These are phyloP conservation scores for Notolepis coatsorum DNA, from an alignment of 2,797 vertebrate species.

Conservation along the genomic window DNA sequence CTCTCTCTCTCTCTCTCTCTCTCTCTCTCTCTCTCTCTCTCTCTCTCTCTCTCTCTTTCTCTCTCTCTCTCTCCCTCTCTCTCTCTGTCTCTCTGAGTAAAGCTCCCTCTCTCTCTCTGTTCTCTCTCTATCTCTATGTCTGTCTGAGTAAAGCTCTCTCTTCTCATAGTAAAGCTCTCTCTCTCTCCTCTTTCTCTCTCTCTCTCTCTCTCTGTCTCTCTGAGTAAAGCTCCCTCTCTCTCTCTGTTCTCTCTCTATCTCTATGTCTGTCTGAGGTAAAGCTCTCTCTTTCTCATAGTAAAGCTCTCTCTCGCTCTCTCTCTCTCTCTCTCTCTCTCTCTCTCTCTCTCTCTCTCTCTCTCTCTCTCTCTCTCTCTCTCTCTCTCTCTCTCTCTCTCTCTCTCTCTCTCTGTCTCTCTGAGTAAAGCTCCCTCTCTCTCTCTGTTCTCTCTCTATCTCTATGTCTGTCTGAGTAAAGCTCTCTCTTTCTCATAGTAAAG, in stretches of 20 bases:
- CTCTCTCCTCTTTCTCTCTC: too few relatives aligned
- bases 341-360: background rate
- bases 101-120: background rate
- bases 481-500: too few relatives aligned
- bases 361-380: too few relatives aligned
- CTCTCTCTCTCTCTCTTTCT: too few relatives aligned
- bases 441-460: slow-evolving; percentile 2
- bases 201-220: slow-evolving; percentile 11
- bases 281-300: background rate
- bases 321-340: slow-evolving; percentile 4
- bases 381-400: too few relatives aligned
- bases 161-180: too few relatives aligned
- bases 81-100: slow-evolving; percentile 12
- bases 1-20: background rate
- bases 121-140: slow-evolving; percentile 12
- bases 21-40: background rate
- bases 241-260: background rate
- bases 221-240: background rate
- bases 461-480: slow-evolving; percentile 19
- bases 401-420: too few relatives aligned
- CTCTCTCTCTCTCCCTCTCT: too few relatives aligned
- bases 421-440: background rate
- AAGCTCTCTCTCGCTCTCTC: background rate
- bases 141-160: too few relatives aligned
- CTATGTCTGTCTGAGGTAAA: background rate